phyloP scores from a whole-genome alignment of 2,797 vertebrate genomes.

The Luscinia luscinia region DNA sequence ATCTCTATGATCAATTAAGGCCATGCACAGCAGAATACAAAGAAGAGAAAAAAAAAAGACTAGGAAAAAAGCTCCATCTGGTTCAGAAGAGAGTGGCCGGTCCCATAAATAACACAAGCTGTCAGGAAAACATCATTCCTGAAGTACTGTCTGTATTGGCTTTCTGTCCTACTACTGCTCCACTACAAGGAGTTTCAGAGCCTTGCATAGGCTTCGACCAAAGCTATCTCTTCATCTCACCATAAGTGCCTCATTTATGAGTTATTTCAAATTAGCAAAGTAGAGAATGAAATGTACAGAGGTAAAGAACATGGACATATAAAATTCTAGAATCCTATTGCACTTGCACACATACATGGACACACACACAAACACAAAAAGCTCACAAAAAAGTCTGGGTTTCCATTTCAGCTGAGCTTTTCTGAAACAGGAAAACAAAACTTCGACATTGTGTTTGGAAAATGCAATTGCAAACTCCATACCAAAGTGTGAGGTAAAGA shows the following conservation, averaged over 20 bases:
- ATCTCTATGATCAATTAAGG: neutral
- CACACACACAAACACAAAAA: neutral
- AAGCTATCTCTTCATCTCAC: neutral
- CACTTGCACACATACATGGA: fast-evolving
- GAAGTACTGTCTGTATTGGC: conserved; percentile 20
- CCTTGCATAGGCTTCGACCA: neutral
- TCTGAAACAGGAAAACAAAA: neutral
- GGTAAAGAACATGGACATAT: neutral
- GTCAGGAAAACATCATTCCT: conserved; percentile 57
- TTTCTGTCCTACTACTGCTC: conserved; percentile 19
- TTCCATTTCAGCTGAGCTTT: neutral
- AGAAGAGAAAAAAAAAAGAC: neutral
- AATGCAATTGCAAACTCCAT: neutral
- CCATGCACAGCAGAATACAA: neutral
- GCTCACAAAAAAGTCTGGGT: fast-evolving
- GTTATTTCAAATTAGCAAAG: neutral
- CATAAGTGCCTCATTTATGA: neutral
- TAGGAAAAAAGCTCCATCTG: conserved; percentile 50
- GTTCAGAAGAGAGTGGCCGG: conserved; percentile 53
- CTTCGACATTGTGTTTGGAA: neutral
- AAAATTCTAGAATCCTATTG: neutral
- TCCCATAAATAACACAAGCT: conserved; percentile 68
- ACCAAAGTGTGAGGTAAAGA: neutral
- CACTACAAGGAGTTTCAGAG: neutral
- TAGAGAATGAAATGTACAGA: neutral